Percentiles rank a stretch among this genome's conserved stretches.
These are phyloP conservation scores for Merops nubicus DNA, from an alignment of 2,113 vertebrate genomes.

Conservation along the genomic window DNA sequence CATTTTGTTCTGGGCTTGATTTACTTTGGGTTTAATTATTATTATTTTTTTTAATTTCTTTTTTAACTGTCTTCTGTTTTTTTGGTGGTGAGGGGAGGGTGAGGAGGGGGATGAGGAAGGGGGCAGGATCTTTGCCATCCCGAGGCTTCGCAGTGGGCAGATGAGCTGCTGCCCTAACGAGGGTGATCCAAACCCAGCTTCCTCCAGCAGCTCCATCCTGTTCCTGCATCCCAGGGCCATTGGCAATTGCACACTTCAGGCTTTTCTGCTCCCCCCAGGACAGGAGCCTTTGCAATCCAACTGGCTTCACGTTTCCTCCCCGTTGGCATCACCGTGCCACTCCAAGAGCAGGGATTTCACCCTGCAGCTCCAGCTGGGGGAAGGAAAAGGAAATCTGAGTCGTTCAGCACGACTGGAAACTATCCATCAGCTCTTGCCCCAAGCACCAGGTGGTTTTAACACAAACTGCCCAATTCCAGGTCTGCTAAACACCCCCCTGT, in stretches of 20 bases:
- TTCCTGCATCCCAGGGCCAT: conserved; percentile 51
- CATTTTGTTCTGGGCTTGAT: conserved; percentile 65
- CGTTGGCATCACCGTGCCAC: background rate
- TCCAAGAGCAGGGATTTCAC: background rate
- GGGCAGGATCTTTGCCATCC: conserved; percentile 14
- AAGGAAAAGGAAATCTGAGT: background rate
- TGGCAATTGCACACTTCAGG: conserved; percentile 51
- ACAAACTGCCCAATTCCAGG: background rate
- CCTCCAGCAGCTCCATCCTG: background rate
- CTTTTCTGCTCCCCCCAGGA: conserved; percentile 39
- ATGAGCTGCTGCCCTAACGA: background rate
- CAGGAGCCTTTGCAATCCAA: conserved; percentile 58
- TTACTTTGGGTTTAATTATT: background rate
- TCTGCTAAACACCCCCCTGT: background rate
- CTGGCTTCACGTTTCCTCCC: background rate
- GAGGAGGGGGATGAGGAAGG: background rate
- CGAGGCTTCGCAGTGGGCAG: background rate
- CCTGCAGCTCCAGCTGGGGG: background rate
- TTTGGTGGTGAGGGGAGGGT: conserved; percentile 66
- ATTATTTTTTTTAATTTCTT: background rate
- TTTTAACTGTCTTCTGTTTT: background rate
- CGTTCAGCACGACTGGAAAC: background rate
- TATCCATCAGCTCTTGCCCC: background rate
- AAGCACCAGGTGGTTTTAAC: background rate
- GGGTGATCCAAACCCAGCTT: background rate